Conservation (phyloP, 2,888 invertebrate species). For the Andrena minutula region DNA sequence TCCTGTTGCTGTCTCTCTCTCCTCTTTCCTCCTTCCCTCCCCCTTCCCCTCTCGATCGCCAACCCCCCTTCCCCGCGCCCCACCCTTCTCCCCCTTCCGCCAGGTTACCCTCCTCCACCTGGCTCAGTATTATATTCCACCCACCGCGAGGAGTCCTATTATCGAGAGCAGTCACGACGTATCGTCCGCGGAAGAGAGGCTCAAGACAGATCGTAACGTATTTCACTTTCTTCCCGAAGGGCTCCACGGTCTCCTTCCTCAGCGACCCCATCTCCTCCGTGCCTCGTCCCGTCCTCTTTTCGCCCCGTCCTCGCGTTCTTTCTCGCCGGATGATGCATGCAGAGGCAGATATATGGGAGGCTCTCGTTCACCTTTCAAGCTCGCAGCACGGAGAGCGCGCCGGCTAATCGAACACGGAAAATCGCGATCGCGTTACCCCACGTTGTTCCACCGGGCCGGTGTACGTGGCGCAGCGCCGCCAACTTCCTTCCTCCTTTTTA, state of each 20-base stretch:
- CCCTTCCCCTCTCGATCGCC: not conserved
- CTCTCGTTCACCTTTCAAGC: slow-evolving; percentile 39
- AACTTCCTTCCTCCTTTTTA: slow-evolving; percentile 25
- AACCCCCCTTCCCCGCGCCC: not conserved
- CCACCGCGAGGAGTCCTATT: slow-evolving; percentile 79
- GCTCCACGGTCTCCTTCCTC: slow-evolving; percentile 47
- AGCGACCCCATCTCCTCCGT: not conserved
- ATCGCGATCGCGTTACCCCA: slow-evolving; percentile 76
- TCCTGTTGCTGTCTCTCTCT: slow-evolving; percentile 49
- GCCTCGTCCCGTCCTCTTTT: slow-evolving; percentile 18
- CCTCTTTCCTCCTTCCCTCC: not conserved
- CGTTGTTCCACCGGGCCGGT: slow-evolving; percentile 37
- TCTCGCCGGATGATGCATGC: slow-evolving; percentile 73
- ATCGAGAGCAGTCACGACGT: slow-evolving; percentile 80
- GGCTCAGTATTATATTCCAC: slow-evolving; percentile 76
- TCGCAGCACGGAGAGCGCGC: slow-evolving; percentile 46
- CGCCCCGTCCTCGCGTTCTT: slow-evolving; percentile 24
- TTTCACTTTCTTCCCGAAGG: slow-evolving; percentile 81
- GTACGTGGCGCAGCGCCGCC: not conserved
- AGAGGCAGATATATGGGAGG: slow-evolving; percentile 48
- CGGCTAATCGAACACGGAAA: slow-evolving; percentile 80
- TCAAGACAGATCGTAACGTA: slow-evolving; percentile 77
- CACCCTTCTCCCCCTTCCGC: slow-evolving; percentile 11
- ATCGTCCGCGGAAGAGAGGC: slow-evolving; percentile 75
- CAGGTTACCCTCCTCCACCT: slow-evolving; percentile 39